Evolutionary conservation across 1,140 invertebrate species (phyloP).

Genomic region (Drosophila micromelanica): DNA sequence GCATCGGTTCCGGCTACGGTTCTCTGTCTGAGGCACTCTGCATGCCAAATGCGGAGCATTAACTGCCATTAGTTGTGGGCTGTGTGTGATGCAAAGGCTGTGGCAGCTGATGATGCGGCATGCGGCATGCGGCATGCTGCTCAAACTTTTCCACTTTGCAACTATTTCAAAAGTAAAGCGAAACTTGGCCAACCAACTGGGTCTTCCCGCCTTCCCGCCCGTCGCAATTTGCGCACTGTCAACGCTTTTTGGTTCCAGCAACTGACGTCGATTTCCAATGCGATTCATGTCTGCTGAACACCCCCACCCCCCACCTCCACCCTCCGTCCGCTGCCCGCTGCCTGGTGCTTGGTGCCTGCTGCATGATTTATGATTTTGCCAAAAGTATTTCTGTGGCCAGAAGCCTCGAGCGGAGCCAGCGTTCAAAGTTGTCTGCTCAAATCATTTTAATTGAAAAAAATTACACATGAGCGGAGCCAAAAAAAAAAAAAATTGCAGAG

Average conservation of each 20-base stretch:
- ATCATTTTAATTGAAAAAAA: constrained; percentile 84
- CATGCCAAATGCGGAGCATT: constrained; percentile 67
- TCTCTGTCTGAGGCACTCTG: constrained; percentile 68
- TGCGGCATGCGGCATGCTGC: constrained; percentile 43
- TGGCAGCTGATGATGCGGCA: constrained; percentile 29
- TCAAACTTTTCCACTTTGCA: constrained; percentile 82
- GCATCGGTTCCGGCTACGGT: too few species aligned
- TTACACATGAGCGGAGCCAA: constrained; percentile 78
- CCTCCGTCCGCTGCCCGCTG: background rate
- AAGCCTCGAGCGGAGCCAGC: constrained; percentile 54
- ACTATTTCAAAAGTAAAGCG: constrained; percentile 82
- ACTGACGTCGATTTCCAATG: constrained; percentile 71
- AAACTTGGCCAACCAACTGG: constrained; percentile 57
- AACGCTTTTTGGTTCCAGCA: constrained; percentile 48
- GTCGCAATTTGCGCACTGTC: constrained; percentile 42
- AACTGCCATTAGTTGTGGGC: constrained; percentile 55
- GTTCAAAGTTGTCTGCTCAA: constrained; percentile 82
- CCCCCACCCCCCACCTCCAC: background rate
- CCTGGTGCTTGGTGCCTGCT: constrained; percentile 47
- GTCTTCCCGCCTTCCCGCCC: background rate
- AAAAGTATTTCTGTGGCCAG: constrained; percentile 76
- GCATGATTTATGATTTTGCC: constrained; percentile 79
- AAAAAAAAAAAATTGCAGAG: constrained; percentile 25
- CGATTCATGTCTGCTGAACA: constrained; percentile 68
- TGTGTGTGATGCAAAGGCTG: constrained; percentile 24